A percentile compares a stretch with the other conserved stretches of the same genome.
Evolutionary conservation across 2,888 invertebrate genomes (phyloP).

Genomic region (Linyphia triangularis): DNA sequence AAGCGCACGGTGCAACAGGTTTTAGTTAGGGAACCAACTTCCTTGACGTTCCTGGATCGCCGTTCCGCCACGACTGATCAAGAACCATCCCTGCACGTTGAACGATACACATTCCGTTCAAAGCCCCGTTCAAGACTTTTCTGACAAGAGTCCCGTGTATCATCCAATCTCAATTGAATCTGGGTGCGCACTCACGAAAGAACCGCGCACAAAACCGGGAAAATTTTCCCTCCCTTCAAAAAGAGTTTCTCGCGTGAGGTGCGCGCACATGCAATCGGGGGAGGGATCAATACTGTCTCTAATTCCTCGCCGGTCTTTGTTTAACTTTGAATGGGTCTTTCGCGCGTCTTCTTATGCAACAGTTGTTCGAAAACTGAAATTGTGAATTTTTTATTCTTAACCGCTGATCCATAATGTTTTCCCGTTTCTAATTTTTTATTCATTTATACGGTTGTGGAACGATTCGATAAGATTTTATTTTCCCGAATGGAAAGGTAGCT

Average conservation of each 20-base stretch:
- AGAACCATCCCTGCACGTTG: not conserved
- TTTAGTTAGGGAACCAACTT: not conserved
- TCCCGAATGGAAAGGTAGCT: not conserved
- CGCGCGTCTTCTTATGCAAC: slow-evolving; percentile 41
- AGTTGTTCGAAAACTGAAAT: slow-evolving; percentile 37
- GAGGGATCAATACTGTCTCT: slow-evolving; percentile 42
- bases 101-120: not conserved
- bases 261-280: slow-evolving; percentile 41
- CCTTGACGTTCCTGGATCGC: not conserved
- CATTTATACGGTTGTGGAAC: not conserved
- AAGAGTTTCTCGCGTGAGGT: slow-evolving; percentile 30
- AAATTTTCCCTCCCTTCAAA: slow-evolving; percentile 26
- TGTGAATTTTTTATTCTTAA: not conserved
- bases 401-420: not conserved
- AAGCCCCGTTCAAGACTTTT: not conserved
- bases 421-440: slow-evolving; percentile 18
- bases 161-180: slow-evolving; percentile 62
- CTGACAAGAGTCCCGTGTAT: not conserved
- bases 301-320: slow-evolving; percentile 43
- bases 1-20: slow-evolving; percentile 32
- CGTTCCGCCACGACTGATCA: not conserved
- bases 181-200: slow-evolving; percentile 49
- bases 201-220: slow-evolving; percentile 28
- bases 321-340: slow-evolving; percentile 53
- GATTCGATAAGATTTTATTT: not conserved